Evolutionary conservation across 1,140 invertebrate genomes (phyloP).

Genomic region (Metopolophium dirhodum): DNA sequence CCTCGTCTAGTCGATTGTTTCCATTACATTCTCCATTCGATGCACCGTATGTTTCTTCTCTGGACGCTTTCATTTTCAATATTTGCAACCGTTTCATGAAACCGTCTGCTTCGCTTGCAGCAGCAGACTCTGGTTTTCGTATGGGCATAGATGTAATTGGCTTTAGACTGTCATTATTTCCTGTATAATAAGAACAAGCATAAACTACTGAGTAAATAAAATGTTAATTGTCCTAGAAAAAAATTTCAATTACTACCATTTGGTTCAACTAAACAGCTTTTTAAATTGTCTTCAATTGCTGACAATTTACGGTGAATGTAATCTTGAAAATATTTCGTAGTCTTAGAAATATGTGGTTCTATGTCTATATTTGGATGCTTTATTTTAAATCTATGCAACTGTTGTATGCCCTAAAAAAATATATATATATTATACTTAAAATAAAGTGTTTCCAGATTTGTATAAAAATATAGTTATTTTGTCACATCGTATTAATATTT

Average conservation of each 20-base stretch:
- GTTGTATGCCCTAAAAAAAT: constrained; percentile 72
- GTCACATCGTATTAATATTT: neutral
- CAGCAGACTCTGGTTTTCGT: neutral
- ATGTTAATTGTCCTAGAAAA: neutral
- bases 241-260: constrained; percentile 21
- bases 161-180: neutral
- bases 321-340: constrained; percentile 89
- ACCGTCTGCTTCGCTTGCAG: constrained; percentile 35
- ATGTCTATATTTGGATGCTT: constrained; percentile 90
- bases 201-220: neutral
- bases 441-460: neutral
- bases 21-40: constrained; percentile 45
- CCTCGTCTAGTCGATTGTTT: constrained; percentile 27
- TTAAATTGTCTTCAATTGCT: constrained; percentile 71
- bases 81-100: constrained; percentile 53
- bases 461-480: neutral
- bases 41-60: constrained; percentile 32
- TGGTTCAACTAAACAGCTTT: constrained; percentile 50
- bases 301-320: constrained; percentile 88
- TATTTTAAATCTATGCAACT: constrained; percentile 89
- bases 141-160: neutral
- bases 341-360: constrained; percentile 87
- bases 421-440: neutral
- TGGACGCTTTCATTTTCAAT: constrained; percentile 53
- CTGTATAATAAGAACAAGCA: neutral